Conservation (phyloP, 2,797 vertebrate genomes). For the Enteromius trimaculatus region DNA sequence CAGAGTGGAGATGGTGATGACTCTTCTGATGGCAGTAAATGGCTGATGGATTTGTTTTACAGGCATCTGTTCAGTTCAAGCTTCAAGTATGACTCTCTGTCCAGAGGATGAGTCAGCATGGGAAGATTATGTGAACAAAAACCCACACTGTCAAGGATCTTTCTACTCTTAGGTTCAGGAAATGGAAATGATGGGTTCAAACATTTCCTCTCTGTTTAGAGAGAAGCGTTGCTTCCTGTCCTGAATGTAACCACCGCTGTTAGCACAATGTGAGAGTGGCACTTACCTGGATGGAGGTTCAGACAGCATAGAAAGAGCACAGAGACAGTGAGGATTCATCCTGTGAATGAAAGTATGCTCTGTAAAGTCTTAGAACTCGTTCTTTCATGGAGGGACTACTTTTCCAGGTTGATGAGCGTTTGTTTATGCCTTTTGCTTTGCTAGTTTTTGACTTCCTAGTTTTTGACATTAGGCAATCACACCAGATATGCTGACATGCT, state of each 20-base stretch:
- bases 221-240: conserved; percentile 17
- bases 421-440: background rate
- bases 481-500: background rate
- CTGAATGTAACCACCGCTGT: conserved; percentile 11
- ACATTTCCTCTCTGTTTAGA: background rate
- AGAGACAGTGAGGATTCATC: background rate
- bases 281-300: background rate
- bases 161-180: conserved; percentile 20
- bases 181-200: conserved; percentile 21
- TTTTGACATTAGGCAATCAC: background rate
- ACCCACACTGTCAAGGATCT: conserved; percentile 13
- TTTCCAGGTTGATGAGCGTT: background rate
- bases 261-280: conserved; percentile 7
- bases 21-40: conserved; percentile 32
- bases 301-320: background rate
- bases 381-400: background rate
- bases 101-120: conserved; percentile 25
- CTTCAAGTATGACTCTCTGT: conserved; percentile 27
- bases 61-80: conserved; percentile 32
- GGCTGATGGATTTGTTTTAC: conserved; percentile 36
- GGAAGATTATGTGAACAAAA: conserved; percentile 31
- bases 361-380: background rate
- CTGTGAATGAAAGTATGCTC: background rate
- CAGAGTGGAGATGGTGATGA: conserved; percentile 17
- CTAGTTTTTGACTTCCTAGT: background rate